Evolutionary conservation across 1,140 invertebrate species (phyloP).

Genomic region (Helicoverpa armigera): DNA sequence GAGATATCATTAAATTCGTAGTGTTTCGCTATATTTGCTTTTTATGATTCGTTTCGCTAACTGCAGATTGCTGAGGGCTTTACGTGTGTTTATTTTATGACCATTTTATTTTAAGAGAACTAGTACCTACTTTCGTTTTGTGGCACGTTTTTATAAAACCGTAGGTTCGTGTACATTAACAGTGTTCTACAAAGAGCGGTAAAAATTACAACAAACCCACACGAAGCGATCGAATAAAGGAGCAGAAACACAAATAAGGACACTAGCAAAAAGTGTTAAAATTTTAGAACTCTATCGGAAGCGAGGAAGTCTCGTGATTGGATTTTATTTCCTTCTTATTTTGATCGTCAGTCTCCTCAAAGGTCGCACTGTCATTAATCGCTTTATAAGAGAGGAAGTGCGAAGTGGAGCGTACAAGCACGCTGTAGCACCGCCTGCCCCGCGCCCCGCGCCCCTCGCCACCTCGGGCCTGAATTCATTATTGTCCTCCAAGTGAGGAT

Average conservation of each 20-base stretch:
- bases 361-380: constrained; percentile 75
- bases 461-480: constrained; percentile 76
- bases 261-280: constrained; percentile 17
- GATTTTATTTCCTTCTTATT: constrained; percentile 74
- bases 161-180: not conserved
- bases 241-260: constrained; percentile 28
- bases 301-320: constrained; percentile 58
- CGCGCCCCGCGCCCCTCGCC: constrained; percentile 49
- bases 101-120: not conserved
- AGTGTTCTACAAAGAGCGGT: not conserved
- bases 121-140: not conserved
- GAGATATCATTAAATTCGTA: constrained; percentile 51
- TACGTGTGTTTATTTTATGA: not conserved
- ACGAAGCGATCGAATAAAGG: not conserved
- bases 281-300: constrained; percentile 25
- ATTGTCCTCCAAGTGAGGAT: constrained; percentile 73
- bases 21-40: constrained; percentile 28
- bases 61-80: constrained; percentile 27
- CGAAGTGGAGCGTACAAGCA: constrained; percentile 74
- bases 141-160: no score
- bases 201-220: not conserved
- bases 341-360: constrained; percentile 66
- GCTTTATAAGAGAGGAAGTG: constrained; percentile 77
- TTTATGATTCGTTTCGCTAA: constrained; percentile 1
- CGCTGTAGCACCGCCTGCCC: constrained; percentile 61